Evolutionary conservation across 2,113 vertebrate species (phyloP), one percentile per base, ranked within the genome.

Genomic region (Mirounga angustirostris): DNA sequence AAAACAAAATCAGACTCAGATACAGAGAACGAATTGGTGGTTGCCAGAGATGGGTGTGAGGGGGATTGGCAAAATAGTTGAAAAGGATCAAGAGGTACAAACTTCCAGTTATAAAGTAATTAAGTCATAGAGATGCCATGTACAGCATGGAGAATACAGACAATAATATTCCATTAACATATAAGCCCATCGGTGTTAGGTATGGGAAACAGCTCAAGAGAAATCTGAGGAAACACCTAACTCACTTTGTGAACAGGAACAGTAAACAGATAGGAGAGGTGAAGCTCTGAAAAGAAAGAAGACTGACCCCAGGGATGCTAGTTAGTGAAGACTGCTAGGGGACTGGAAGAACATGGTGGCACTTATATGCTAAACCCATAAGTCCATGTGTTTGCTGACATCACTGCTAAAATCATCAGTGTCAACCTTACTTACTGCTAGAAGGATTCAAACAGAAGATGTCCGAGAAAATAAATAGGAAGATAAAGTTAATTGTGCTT

Each of bases 361-460:
- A 18, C 22, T 65, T 5, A 30, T 1, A 26, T 1, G n/a, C 19
- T 50, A 19, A 56, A 5, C 28, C n/a, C 19, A 0, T 1, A 52
- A 79, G 56, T 30, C 59, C 36, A 1, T 7, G 14, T 65, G 50
- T 18, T 21, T 43, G 84, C 36, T 11, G 36, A 83, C 52, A 21
- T 30, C 6, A 1, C 8, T 7, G 28, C n/a, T 78, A 33, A 63
- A 56, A 43, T 2, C 13, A 33, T 50, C n/a, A 63, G 10, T 4
- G 9, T 46, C 46, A 78, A 15, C 14, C 30, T n/a, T 18, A 22
- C n/a, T 28, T 28, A n/a, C 3, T 0, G 56, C 30, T 30, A 15
- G 46, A 52, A 82, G 74, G 79, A 58, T 71, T 24, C 1, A 1
- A 52, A 67, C 6, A 26, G 63, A 74, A 67, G 54, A 30, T 8